Evolutionary conservation across 2,888 invertebrate genomes (phyloP), one percentile per base, ranked within the genome.

Genomic region (Megamerina dolium): DNA sequence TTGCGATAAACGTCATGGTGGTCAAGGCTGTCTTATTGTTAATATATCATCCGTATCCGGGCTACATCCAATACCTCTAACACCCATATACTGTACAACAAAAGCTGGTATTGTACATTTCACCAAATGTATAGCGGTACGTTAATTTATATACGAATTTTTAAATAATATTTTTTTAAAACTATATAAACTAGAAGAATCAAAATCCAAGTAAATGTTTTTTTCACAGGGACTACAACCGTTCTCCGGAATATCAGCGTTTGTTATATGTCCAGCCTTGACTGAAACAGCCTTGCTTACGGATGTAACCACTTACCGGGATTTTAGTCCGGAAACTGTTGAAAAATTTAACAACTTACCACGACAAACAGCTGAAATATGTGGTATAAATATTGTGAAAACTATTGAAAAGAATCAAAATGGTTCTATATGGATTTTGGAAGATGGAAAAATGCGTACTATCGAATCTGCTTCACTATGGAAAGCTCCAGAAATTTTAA

Each of bases 101-200:
- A 67, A 68, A 43, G 55, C 58, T 23, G 69, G 67, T 18, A 64
- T 68, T n/a, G 50, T 68, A 21, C 65, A 65, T 38, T 69, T 68
- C 49, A 61, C 60, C 16, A 56, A 60, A 14, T 57, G 57, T 13
- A 40, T 67, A 35, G 50, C 60, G 20, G 65, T 57, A 51, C 52
- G 53, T 52, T n/a, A n/a, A n/a, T n/a, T n/a, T n/a, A n/a, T 23
- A n/a, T 31, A 5, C 3, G n/a, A 14, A 19, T 23, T 31, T 4
- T 17, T 4, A n/a, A 19, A 9, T 23, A 2, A 5, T 14, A 36
- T 27, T 33, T 29, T 30, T 9, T 5, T 8, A 39, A 31, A 12
- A 14, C 1, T 10, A 13, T 6, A 23, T 14, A 13, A 3, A 21
- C n/a, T 9, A 18, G 13, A 14, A 3, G 9, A 18, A 26, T 19